These are phyloP conservation scores for Ptychobarbus kaznakovi DNA, from an alignment of 2,797 vertebrate species.

Conservation along the genomic window DNA sequence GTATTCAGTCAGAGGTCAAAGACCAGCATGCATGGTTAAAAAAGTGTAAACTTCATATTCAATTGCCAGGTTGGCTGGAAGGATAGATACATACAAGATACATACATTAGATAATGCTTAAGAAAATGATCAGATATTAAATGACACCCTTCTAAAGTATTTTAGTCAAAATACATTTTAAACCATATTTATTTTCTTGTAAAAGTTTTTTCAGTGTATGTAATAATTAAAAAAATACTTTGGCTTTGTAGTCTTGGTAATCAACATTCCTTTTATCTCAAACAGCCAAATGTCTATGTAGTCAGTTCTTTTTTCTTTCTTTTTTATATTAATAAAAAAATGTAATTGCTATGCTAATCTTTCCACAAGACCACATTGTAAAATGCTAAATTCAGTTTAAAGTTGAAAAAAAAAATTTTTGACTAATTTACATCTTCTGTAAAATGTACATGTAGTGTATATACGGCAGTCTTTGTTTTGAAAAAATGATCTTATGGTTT, in stretches of 20 bases:
- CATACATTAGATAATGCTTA: not conserved
- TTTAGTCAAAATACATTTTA: no score
- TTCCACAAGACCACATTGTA: not conserved
- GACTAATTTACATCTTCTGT: not conserved
- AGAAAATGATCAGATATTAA: not conserved
- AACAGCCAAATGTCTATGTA: not conserved
- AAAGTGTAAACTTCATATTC: not conserved
- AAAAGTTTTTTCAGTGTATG: not conserved
- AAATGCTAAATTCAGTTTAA: not conserved
- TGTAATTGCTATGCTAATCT: not conserved
- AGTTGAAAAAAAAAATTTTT: not conserved
- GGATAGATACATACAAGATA: not conserved
- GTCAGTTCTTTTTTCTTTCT: no score
- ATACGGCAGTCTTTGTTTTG: not conserved
- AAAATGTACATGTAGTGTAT: not conserved
- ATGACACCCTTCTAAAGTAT: not conserved
- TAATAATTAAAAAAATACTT: not conserved
- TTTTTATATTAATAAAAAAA: not conserved
- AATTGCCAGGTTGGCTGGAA: not conserved
- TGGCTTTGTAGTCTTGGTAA: not conserved
- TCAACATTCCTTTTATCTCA: not conserved
- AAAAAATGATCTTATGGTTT: not conserved
- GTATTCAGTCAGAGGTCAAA: conserved; percentile 7
- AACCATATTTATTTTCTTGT: no score
- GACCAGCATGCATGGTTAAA: not conserved